Conservation (phyloP, 2,888 invertebrate genomes). For the Eretmocerus hayati region DNA sequence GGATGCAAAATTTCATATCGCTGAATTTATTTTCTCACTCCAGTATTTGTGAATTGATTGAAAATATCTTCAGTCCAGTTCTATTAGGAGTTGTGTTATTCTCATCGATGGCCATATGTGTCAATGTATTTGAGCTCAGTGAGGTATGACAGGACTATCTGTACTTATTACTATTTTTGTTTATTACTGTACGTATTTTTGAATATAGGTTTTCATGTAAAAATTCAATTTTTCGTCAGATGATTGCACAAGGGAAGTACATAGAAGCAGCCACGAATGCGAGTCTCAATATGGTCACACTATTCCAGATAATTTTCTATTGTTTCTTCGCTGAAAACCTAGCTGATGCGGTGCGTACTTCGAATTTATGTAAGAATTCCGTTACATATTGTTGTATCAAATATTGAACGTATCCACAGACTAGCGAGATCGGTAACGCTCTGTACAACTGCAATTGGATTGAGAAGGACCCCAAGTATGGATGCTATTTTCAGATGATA, state of each 20-base stretch:
- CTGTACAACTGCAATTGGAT: conserved; percentile 7
- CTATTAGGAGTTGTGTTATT: conserved; percentile 2
- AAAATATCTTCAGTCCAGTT: conserved; percentile 8
- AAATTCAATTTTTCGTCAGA: background rate
- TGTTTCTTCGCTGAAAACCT: background rate
- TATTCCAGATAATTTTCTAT: background rate
- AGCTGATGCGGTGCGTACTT: background rate
- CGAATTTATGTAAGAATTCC: too few relatives aligned
- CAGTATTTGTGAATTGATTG: conserved; percentile 3
- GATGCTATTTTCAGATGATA: conserved; percentile 1
- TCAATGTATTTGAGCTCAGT: conserved; percentile 6
- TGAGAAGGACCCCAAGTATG: background rate
- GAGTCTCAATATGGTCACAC: background rate
- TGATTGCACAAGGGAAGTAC: background rate
- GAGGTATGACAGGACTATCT: conserved; percentile 5
- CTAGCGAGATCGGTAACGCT: background rate
- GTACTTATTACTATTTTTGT: too few relatives aligned
- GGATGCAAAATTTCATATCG: background rate
- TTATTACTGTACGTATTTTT: background rate
- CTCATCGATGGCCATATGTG: conserved; percentile 4
- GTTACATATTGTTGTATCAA: too few relatives aligned
- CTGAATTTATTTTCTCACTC: background rate
- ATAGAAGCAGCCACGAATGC: background rate
- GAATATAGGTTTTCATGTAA: background rate
- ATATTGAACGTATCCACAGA: background rate